These are phyloP conservation scores for Gnatocerus cornutus DNA, from an alignment of 2,888 invertebrate species.

Conservation along the genomic window DNA sequence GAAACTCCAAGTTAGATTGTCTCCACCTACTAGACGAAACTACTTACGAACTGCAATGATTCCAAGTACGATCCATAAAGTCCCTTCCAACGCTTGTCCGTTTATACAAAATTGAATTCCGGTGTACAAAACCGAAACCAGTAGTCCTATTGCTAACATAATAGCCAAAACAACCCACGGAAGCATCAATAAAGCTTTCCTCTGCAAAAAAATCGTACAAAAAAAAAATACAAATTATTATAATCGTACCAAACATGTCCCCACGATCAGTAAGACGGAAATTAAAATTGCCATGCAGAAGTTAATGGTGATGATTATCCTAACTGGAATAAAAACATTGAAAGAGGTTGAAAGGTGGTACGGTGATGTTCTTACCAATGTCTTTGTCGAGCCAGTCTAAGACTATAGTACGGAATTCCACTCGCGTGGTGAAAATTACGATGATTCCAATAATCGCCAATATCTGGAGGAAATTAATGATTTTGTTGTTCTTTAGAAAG, in stretches of 20 bases:
- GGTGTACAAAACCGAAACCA: slow-evolving; percentile 87
- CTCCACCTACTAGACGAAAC: background rate
- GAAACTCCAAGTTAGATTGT: slow-evolving; percentile 66
- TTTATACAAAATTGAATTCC: slow-evolving; percentile 83
- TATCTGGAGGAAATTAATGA: slow-evolving; percentile 67
- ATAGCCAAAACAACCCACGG: slow-evolving; percentile 90
- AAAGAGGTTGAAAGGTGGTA: background rate
- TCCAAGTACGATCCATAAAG: slow-evolving; percentile 78
- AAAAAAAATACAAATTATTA: slow-evolving; percentile 7
- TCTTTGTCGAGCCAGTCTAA: slow-evolving; percentile 81
- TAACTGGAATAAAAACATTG: slow-evolving; percentile 73
- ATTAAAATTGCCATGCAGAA: slow-evolving; percentile 88
- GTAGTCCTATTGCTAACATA: slow-evolving; percentile 83
- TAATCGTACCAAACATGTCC: slow-evolving; percentile 80
- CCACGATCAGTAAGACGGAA: slow-evolving; percentile 83
- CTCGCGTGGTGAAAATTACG: slow-evolving; percentile 77
- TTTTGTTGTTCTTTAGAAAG: background rate
- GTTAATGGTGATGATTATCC: slow-evolving; percentile 86
- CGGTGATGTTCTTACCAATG: slow-evolving; percentile 73
- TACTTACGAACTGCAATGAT: slow-evolving; percentile 71
- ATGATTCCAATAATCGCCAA: slow-evolving; percentile 82
- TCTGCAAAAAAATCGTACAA: slow-evolving; percentile 74
- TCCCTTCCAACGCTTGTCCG: slow-evolving; percentile 73
- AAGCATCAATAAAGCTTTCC: slow-evolving; percentile 87
- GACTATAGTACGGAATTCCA: slow-evolving; percentile 85